Evolutionary conservation across 2,888 invertebrate genomes (phyloP), one percentile per base, ranked within the genome.

Genomic region (Drosophila hamatofila): DNA sequence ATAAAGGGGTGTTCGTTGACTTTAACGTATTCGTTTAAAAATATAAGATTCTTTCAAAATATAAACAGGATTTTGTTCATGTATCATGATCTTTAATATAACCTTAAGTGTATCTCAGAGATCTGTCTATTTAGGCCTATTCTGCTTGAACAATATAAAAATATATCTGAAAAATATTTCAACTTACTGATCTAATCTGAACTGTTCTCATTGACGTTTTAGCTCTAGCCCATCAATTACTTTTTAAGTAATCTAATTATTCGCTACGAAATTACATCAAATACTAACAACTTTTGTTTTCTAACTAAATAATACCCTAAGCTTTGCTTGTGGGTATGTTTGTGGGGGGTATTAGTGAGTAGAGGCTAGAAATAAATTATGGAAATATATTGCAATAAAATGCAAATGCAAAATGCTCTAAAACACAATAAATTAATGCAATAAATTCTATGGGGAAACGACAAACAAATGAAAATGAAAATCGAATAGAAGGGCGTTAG

Each of bases 341-440:
- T 14, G 25, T 16, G 23, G 46, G 21, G 46, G 1, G 11, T 27
- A 14, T n/a, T 16, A 5, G 16, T 14, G 16, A 18, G 25, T 33
- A 8, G 42, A 14, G 25, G 18, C 8, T 49, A 37, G 48, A 52
- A 49, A 78, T 84, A 83, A 88, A 81, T 84, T 66, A 60, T 57
- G 56, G 30, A 18, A 81, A 77, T 65, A 64, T 58, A 51, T 72
- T 83, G 76, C 72, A 81, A 76, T 83, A 78, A 75, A 81, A 86
- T 80, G 85, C 75, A 83, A 89, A 89, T 83, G 42, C 23, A 37
- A 54, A 35, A 67, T 66, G 73, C 59, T 33, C 64, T 23, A 51
- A 64, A 54, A 86, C 83, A 81, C 83, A 83, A 92, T 90, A 90
- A 90, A 92, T 92, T 83, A 90, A 87, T 78, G 79, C 86, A 87